Conservation (phyloP, 2,888 invertebrate genomes). For the Euproctis similis region DNA sequence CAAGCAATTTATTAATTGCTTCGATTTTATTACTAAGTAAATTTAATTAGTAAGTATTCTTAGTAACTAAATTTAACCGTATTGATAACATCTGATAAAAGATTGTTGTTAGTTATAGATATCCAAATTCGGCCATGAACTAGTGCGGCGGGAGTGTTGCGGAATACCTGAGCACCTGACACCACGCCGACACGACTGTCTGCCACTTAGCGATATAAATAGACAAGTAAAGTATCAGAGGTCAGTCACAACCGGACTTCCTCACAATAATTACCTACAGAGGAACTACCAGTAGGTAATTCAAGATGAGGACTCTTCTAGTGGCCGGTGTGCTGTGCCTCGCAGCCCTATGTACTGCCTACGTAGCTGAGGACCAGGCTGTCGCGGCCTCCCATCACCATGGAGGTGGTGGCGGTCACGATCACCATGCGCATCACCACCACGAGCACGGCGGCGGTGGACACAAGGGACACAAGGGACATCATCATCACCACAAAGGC, state of each 20-base stretch:
- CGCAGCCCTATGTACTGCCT: constrained; percentile 47
- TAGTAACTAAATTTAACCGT: too few species aligned
- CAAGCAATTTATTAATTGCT: too few species aligned
- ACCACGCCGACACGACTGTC: constrained; percentile 37
- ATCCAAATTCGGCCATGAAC: constrained; percentile 64
- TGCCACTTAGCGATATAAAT: constrained; percentile 59
- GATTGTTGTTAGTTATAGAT: constrained; percentile 23
- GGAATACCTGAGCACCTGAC: constrained; percentile 69
- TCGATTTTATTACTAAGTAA: too few species aligned
- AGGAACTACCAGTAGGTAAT: constrained; percentile 11
- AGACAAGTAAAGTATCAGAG: constrained; percentile 34
- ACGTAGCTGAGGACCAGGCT: constrained; percentile 49
- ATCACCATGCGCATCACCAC: constrained; percentile 80
- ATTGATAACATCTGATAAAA: constrained; percentile 20
- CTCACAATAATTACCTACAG: constrained; percentile 19
- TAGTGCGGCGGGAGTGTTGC: constrained; percentile 53
- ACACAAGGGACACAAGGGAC: constrained; percentile 84
- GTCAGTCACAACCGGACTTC: constrained; percentile 29
- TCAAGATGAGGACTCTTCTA: constrained; percentile 47
- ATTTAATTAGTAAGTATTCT: too few species aligned
- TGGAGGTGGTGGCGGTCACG: constrained; percentile 67
- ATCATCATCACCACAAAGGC: constrained; percentile 85
- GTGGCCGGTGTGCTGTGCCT: constrained; percentile 52
- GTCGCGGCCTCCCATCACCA: constrained; percentile 69
- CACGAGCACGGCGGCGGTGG: constrained; percentile 83